Evolutionary conservation across 1,140 invertebrate species (phyloP).

Genomic region (Meteorus sp.): DNA sequence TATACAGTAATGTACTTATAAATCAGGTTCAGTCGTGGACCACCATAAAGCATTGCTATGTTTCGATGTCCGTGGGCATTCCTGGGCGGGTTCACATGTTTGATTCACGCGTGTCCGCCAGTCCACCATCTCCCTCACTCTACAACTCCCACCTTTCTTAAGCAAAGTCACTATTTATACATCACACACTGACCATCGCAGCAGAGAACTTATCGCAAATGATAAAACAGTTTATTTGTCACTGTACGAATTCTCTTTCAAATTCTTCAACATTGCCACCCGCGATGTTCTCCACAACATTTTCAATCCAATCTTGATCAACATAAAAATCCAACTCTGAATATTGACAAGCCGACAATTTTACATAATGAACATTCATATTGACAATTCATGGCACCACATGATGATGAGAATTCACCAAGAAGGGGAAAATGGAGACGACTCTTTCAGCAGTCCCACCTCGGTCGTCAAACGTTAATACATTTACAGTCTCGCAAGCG

Average conservation of each 20-base stretch:
- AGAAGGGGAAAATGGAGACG: constrained; percentile 3
- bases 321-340: no score
- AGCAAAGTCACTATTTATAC: constrained; percentile 4
- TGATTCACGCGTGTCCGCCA: constrained; percentile 51
- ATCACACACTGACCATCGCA: constrained; percentile 35
- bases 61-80: constrained; percentile 60
- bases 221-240: constrained; percentile 62
- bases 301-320: no score
- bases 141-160: constrained; percentile 4
- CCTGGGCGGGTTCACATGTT: constrained; percentile 56
- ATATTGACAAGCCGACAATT: no score
- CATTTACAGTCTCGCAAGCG: constrained; percentile 58
- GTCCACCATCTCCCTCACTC: constrained; percentile 23
- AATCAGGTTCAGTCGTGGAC: constrained; percentile 60
- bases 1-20: constrained; percentile 59
- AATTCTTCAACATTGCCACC: no score
- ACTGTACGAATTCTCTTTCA: no score
- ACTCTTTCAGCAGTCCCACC: constrained; percentile 43
- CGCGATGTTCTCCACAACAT: no score
- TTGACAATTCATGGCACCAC: no score
- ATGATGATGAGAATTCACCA: no score
- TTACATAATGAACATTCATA: no score
- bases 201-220: constrained; percentile 58
- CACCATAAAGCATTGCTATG: constrained; percentile 62
- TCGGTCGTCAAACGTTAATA: constrained; percentile 59